These are phyloP conservation scores for Tetragonisca angustula DNA, from an alignment of 2,888 invertebrate species.

Conservation along the genomic window DNA sequence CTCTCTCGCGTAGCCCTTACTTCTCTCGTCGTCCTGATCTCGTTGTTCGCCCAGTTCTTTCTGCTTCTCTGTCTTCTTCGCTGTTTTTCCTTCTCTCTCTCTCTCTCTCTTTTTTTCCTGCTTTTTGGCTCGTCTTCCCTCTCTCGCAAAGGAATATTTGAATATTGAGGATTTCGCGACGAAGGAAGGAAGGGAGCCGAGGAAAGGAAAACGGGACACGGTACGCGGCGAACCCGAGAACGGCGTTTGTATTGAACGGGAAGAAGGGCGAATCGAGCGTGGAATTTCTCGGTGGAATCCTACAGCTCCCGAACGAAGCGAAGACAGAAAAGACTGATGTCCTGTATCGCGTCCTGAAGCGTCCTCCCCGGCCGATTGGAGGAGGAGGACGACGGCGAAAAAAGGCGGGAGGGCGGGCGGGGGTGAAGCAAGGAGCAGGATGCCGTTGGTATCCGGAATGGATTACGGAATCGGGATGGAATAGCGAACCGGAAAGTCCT, in stretches of 20 bases:
- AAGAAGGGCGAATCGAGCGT: conserved; percentile 69
- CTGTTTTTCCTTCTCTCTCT: too few species aligned
- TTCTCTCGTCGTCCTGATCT: not conserved
- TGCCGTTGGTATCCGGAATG: conserved; percentile 75
- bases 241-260: conserved; percentile 72
- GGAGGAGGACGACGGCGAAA: conserved; percentile 18
- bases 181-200: not conserved
- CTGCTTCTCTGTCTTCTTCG: not conserved
- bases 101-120: not conserved
- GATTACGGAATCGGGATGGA: conserved; percentile 79
- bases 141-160: conserved; percentile 30
- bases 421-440: conserved; percentile 31
- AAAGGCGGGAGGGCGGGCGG: not conserved
- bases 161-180: conserved; percentile 37
- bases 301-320: conserved; percentile 61
- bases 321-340: conserved; percentile 75
- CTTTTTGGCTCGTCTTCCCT: not conserved
- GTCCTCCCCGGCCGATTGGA: conserved; percentile 42
- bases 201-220: conserved; percentile 31
- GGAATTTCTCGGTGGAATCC: conserved; percentile 74
- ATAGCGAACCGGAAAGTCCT: conserved; percentile 70
- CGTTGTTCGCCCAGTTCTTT: not conserved
- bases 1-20: not conserved
- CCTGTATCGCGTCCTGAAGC: conserved; percentile 58
- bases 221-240: conserved; percentile 51